A percentile compares a stretch with the other conserved stretches of the same genome.
Evolutionary conservation across 1,140 invertebrate species (phyloP).

Genomic region (Drosophila punjabiensis): DNA sequence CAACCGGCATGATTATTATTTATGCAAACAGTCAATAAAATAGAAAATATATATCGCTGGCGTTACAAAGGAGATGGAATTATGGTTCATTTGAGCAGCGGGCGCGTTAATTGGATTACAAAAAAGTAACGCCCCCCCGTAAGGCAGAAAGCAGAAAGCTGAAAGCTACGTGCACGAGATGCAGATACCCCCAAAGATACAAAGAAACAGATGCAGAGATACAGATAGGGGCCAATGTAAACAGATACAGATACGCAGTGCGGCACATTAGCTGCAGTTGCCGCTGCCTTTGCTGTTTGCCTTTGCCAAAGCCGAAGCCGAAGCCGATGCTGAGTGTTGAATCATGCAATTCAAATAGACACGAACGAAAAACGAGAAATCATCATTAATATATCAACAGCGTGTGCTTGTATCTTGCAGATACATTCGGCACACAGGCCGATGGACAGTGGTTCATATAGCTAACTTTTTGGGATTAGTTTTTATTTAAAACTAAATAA

Average conservation of each 20-base stretch:
- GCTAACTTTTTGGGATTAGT: no score
- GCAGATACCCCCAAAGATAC: constrained; percentile 23
- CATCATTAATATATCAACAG: constrained; percentile 83
- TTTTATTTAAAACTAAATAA: neutral
- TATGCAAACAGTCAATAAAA: constrained; percentile 66
- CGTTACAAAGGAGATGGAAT: constrained; percentile 39
- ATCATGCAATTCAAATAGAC: constrained; percentile 82
- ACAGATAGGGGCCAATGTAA: constrained; percentile 39
- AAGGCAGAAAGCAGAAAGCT: constrained; percentile 28
- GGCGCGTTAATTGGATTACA: constrained; percentile 82
- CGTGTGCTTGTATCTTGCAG: constrained; percentile 63
- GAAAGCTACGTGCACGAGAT: constrained; percentile 57
- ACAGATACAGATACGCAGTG: constrained; percentile 56
- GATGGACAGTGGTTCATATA: neutral
- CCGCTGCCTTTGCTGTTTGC: constrained; percentile 1
- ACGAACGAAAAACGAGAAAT: constrained; percentile 80
- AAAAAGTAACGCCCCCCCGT: constrained; percentile 67
- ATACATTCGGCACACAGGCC: constrained; percentile 41
- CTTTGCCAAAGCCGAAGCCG: constrained; percentile 1
- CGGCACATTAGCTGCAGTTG: constrained; percentile 45
- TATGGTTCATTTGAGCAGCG: constrained; percentile 71
- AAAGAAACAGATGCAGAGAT: constrained; percentile 10
- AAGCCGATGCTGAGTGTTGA: constrained; percentile 61
- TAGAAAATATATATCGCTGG: constrained; percentile 37
- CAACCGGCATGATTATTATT: constrained; percentile 32